Conservation (phyloP, 2,888 invertebrate genomes). For the Steinernema carpocapsae region DNA sequence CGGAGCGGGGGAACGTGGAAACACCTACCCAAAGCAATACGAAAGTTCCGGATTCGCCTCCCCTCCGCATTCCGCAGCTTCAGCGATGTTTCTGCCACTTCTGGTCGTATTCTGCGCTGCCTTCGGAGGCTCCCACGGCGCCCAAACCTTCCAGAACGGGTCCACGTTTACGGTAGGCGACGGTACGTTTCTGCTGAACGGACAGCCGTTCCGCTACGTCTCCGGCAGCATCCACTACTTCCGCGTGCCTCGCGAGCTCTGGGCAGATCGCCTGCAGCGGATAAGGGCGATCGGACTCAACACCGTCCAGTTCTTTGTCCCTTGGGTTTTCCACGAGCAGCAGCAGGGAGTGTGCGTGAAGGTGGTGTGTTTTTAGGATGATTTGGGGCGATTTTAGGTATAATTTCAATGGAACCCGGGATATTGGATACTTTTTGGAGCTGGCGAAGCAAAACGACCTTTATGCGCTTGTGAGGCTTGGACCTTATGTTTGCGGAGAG, state of each 20-base stretch:
- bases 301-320: constrained; percentile 39
- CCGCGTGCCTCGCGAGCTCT: constrained; percentile 68
- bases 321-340: constrained; percentile 41
- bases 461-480: constrained; percentile 36
- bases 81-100: too few relatives aligned
- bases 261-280: constrained; percentile 80
- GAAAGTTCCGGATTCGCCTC: too few relatives aligned
- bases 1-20: too few relatives aligned
- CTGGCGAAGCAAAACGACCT: constrained; percentile 38
- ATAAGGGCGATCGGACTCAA: constrained; percentile 69
- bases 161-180: background rate
- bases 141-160: background rate
- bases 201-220: constrained; percentile 21
- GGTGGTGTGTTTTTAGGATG: too few relatives aligned
- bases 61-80: too few relatives aligned
- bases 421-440: constrained; percentile 30
- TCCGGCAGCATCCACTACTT: constrained; percentile 10
- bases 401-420: constrained; percentile 38
- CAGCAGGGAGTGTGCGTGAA: constrained; percentile 36
- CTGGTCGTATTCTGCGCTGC: too few relatives aligned
- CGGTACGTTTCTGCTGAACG: background rate
- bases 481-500: constrained; percentile 40
- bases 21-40: too few relatives aligned
- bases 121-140: too few relatives aligned
- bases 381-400: constrained; percentile 6